A percentile compares a stretch with the other conserved stretches of the same genome.
These are phyloP conservation scores for Hipparchia sbordonii DNA, from an alignment of 2,888 invertebrate species.

Conservation along the genomic window DNA sequence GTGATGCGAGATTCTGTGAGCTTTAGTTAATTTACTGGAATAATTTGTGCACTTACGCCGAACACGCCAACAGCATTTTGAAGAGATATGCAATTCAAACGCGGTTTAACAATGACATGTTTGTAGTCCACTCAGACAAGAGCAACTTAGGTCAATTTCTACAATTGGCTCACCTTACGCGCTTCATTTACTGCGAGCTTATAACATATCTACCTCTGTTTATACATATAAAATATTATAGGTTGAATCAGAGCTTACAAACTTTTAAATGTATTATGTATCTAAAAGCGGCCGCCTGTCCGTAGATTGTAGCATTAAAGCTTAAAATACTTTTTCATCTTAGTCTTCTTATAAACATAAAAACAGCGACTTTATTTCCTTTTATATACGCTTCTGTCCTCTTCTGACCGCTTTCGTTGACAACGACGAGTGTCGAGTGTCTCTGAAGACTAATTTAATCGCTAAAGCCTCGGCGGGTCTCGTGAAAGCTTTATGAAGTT, in stretches of 20 bases:
- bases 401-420: slow-evolving; percentile 22
- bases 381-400: slow-evolving; percentile 22
- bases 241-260: slow-evolving; percentile 5
- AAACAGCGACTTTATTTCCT: slow-evolving; percentile 7
- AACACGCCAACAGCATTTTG: too few species aligned
- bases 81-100: too few species aligned
- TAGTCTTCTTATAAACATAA: not conserved
- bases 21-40: too few species aligned
- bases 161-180: too few species aligned
- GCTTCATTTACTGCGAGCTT: too few species aligned
- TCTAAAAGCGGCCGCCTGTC: not conserved
- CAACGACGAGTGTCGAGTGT: slow-evolving; percentile 29
- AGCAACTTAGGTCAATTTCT: too few species aligned
- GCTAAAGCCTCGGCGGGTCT: slow-evolving; percentile 21
- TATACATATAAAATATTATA: too few species aligned
- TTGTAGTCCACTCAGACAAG: too few species aligned
- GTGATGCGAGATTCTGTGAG: too few species aligned
- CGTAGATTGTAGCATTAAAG: not conserved
- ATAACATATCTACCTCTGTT: too few species aligned
- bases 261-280: not conserved
- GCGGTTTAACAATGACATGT: too few species aligned
- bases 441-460: slow-evolving; percentile 36
- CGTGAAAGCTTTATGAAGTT: slow-evolving; percentile 32
- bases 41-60: too few species aligned
- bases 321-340: slow-evolving; percentile 11